Percentiles rank a stretch among this genome's conserved stretches.
These are phyloP conservation scores for Agrotis ipsilon DNA, from an alignment of 2,888 invertebrate species.

Conservation along the genomic window DNA sequence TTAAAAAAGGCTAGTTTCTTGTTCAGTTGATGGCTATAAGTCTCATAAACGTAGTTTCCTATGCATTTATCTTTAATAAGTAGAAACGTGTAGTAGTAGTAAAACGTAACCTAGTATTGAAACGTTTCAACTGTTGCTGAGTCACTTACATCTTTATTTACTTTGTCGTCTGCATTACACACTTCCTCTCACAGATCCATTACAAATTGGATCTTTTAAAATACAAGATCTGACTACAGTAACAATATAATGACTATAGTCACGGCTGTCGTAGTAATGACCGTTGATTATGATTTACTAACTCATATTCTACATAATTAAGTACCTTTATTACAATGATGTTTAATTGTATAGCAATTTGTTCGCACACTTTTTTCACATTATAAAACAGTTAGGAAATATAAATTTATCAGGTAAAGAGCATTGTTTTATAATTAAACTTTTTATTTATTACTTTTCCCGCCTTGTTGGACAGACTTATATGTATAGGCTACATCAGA, in stretches of 20 bases:
- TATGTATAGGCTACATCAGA: too few species aligned
- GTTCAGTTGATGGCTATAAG: too few species aligned
- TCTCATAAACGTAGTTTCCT: too few species aligned
- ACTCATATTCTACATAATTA: background rate
- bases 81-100: too few species aligned
- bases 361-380: background rate
- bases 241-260: conserved; percentile 20
- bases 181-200: background rate
- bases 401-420: background rate
- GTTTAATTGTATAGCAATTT: conserved; percentile 14
- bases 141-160: background rate
- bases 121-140: background rate
- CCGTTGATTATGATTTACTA: conserved; percentile 15
- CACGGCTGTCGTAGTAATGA: conserved; percentile 23
- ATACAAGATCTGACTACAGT: background rate
- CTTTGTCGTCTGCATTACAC: background rate
- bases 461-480: too few species aligned
- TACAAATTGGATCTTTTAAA: conserved; percentile 1
- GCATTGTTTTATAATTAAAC: background rate
- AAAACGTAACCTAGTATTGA: too few species aligned
- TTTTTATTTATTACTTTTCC: too few species aligned
- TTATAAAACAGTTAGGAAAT: background rate
- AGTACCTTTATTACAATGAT: background rate
- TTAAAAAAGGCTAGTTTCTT: too few species aligned
- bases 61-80: too few species aligned